A percentile compares a stretch with the other conserved stretches of the same genome.
Conservation (phyloP, 2,113 vertebrate species). For the Todiramphus chloris region DNA sequence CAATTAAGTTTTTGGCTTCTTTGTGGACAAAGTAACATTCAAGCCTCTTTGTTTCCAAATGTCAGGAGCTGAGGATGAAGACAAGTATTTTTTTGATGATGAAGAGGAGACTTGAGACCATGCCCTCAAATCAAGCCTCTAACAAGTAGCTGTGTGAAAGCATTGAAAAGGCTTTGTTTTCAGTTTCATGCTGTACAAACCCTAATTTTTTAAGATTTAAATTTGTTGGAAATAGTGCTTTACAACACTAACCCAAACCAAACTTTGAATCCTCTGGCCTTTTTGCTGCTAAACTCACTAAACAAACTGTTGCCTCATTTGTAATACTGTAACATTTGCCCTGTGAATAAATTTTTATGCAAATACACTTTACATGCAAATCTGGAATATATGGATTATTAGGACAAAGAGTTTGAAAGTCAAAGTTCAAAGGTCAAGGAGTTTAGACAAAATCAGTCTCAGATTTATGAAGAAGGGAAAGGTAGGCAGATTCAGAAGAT, state of each 20-base stretch:
- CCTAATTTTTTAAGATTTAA: background rate
- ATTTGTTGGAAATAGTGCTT: background rate
- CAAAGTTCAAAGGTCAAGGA: no score
- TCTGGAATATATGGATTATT: background rate
- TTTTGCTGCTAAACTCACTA: background rate
- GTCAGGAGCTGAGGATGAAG: background rate
- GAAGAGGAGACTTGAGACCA: background rate
- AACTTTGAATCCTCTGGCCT: background rate
- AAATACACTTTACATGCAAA: background rate
- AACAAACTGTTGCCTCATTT: background rate
- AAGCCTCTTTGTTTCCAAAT: background rate
- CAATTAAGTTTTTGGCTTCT: background rate
- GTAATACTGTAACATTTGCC: background rate
- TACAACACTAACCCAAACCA: background rate
- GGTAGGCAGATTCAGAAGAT: background rate
- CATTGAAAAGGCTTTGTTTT: constrained; percentile 10
- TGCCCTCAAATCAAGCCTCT: background rate
- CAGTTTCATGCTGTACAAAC: background rate
- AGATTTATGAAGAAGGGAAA: background rate
- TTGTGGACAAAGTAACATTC: background rate
- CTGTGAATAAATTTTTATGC: background rate
- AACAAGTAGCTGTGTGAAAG: background rate
- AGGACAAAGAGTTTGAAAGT: background rate
- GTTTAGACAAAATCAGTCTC: background rate
- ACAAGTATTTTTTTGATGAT: background rate